Evolutionary conservation across 2,113 vertebrate genomes (phyloP).

Genomic region (Perccottus glenii): DNA sequence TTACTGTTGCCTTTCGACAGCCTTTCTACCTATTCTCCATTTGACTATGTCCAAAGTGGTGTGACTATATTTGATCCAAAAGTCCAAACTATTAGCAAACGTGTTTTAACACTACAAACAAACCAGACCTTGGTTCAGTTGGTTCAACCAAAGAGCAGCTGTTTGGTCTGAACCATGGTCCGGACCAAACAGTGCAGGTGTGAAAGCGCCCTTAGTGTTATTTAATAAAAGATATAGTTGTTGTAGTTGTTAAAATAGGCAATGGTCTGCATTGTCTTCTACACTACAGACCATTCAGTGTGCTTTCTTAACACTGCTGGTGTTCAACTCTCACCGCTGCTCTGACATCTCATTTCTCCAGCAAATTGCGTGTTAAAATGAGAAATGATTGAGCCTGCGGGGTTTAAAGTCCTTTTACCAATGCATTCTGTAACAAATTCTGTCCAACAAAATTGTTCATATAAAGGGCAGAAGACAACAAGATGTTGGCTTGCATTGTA

Average conservation of each 20-base stretch:
- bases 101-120: too few species aligned
- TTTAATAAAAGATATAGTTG: too few species aligned
- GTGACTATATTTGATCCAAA: not conserved
- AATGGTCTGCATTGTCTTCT: conserved; percentile 14
- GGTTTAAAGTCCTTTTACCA: conserved; percentile 23
- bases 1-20: too few species aligned
- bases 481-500: conserved; percentile 8
- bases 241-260: not conserved
- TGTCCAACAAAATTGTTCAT: conserved; percentile 33
- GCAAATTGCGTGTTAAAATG: conserved; percentile 70
- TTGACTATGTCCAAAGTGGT: not conserved
- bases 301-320: conserved; percentile 41
- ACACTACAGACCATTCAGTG: conserved; percentile 13
- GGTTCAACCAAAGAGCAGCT: too few species aligned
- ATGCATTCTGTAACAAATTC: conserved; percentile 23
- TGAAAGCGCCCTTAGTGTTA: too few species aligned
- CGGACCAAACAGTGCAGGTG: too few species aligned
- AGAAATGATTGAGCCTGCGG: conserved; percentile 59
- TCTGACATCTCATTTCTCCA: conserved; percentile 59
- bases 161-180: too few species aligned
- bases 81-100: too few species aligned
- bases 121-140: too few species aligned
- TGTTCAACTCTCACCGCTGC: conserved; percentile 26
- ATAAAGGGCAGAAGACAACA: conserved; percentile 41
- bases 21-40: too few species aligned